Evolutionary conservation across 2,888 invertebrate species (phyloP).

Genomic region (Cheilosia variabilis): DNA sequence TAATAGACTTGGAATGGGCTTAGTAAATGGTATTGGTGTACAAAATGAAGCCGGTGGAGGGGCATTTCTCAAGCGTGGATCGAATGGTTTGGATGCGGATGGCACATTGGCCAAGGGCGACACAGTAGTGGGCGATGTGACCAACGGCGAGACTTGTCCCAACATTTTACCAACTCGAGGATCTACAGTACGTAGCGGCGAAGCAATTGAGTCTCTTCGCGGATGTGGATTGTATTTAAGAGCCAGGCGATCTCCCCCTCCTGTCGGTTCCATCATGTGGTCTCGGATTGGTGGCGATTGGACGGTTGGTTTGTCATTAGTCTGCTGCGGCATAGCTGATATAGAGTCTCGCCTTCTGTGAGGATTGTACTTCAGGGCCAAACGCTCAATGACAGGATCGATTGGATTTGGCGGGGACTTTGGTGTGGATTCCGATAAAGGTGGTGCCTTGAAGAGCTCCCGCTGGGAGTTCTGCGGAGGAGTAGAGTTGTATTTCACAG

Average conservation of each 20-base stretch:
- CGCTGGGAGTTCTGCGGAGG: neutral
- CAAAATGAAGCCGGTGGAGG: conserved; percentile 11
- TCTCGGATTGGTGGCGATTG: conserved; percentile 2
- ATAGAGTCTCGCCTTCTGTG: conserved; percentile 46
- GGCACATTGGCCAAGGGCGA: conserved; percentile 71
- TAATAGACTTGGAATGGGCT: conserved; percentile 51
- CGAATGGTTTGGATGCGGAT: conserved; percentile 75
- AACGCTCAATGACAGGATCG: conserved; percentile 39
- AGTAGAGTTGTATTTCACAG: neutral
- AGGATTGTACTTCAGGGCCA: conserved; percentile 67
- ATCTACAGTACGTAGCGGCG: conserved; percentile 47
- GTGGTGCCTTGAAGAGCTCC: conserved; percentile 12
- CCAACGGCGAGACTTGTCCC: neutral
- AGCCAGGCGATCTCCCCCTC: conserved; percentile 79
- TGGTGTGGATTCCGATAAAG: conserved; percentile 9
- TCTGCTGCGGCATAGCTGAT: neutral
- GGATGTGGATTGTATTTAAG: conserved; percentile 84
- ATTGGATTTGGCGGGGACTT: conserved; percentile 30
- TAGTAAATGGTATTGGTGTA: conserved; percentile 21
- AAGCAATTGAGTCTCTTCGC: conserved; percentile 73
- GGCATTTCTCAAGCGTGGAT: conserved; percentile 76
- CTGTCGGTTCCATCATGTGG: neutral
- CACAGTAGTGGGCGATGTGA: conserved; percentile 22
- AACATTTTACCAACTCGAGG: conserved; percentile 60
- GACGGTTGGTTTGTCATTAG: neutral